These are phyloP conservation scores for Limosa lapponica DNA, from an alignment of 2,797 vertebrate genomes.

Conservation along the genomic window DNA sequence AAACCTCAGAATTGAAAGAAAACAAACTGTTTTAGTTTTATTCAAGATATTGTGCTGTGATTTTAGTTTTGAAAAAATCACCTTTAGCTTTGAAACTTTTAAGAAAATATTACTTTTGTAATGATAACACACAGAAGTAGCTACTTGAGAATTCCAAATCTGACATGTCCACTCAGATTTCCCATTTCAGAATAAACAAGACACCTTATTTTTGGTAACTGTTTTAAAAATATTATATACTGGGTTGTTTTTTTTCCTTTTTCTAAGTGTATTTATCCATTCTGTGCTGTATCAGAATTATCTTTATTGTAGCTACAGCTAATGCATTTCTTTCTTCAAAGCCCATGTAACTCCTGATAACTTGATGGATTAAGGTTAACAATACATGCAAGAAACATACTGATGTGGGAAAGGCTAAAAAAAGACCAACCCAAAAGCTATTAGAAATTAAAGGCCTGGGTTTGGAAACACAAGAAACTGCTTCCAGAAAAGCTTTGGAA, in stretches of 20 bases:
- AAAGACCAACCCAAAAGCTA: background rate
- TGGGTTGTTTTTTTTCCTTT: background rate
- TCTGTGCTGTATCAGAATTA: background rate
- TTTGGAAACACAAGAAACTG: background rate
- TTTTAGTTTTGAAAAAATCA: background rate
- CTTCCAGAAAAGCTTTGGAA: background rate
- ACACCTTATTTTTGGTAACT: background rate
- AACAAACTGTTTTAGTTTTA: background rate
- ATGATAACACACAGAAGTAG: background rate
- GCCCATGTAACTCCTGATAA: background rate
- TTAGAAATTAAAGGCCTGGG: background rate
- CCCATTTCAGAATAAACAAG: background rate
- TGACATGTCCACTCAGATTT: background rate
- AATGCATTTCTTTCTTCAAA: background rate
- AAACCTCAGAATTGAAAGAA: background rate
- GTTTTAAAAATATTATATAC: background rate
- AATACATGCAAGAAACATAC: background rate
- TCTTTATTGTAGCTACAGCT: background rate
- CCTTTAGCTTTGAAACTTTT: background rate
- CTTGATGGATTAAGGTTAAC: background rate
- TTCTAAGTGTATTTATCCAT: background rate
- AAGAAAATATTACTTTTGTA: background rate
- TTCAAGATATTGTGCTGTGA: background rate
- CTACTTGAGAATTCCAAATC: background rate
- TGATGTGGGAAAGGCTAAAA: background rate